Evolutionary conservation across 2,888 invertebrate genomes (phyloP), one percentile per base, ranked within the genome.

Genomic region (Electrophaes corylata): DNA sequence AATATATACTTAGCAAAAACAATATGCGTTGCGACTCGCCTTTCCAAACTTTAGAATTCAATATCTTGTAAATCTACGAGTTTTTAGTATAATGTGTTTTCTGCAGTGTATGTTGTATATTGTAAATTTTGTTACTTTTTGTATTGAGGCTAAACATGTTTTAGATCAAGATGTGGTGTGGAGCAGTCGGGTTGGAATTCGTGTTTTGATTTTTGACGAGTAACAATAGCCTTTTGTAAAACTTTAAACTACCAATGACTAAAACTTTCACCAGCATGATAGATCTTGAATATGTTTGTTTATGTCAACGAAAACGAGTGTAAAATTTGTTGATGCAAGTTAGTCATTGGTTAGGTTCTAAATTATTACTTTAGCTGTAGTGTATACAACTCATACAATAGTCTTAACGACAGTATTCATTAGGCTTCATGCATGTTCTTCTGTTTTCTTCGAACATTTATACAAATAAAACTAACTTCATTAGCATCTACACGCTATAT

Each of bases 91-190:
- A 18, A 10, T 19, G 20, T 33, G 14, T 39, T 41, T 43, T 18
- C 11, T 18, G n/a, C 12, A n/a, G 10, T 14, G 20, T 47, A 5
- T 10, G 16, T 29, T 29, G n/a, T 46, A 6, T 16, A 26, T 39
- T 6, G 29, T 29, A 14, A 12, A 18, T 29, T 4, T 26, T 44
- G 19, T 35, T 35, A 4, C 14, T 49, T 40, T 31, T 31, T 12
- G 16, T 14, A 12, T 31, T 39, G 35, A 33, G 47, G 50, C 46
- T 23, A 12, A 19, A 41, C 1, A 41, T 44, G 37, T 35, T 35
- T 62, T 40, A 48, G 55, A 71, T 77, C 75, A 76, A 81, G 81
- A 80, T 81, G 81, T 81, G 81, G 79, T 71, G 78, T 73, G 63
- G 51, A 59, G 41, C 53, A 54, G 40, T 45, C 26, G 31, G 33